Base-by-base conservation (phyloP, 2,888 invertebrate species). In the Zelleria hepariella region DNA sequence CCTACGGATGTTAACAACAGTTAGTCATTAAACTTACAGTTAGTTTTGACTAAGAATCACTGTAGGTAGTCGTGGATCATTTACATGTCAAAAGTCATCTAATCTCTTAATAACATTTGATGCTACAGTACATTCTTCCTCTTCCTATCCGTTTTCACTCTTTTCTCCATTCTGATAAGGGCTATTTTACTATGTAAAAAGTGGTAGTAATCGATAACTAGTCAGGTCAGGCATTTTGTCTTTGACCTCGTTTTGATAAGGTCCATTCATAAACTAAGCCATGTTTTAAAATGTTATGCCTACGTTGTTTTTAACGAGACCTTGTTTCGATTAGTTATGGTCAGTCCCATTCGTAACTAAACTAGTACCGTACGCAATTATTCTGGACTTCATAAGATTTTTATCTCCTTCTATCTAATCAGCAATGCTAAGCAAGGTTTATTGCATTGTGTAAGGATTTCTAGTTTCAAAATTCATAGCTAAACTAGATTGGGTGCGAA, bases 191-290 rank as follows among this genome's bases (percentile, higher is more conserved):
- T 4, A 42, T 15, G 32, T n/a, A n/a, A 42, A 2, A 15, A 15
- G 15, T 10, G 10, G 32, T 42, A 42, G 23, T 54, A 10, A 51
- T 21, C 51, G 25, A 54, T 54, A 54, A 54, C 54, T 54, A 24
- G 54, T 42, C 32, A 15, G 26, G 25, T n/a, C 15, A 49, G 24
- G 23, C 10, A 15, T 54, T 54, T 54, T 25, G 54, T 54, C 15
- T 25, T 54, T 54, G 27, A 54, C 54, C 54, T 26, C 54, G 54
- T 54, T 54, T 26, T 24, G 54, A 54, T 54, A 54, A 54, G n/a
- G 54, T n/a, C 18, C 54, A 54, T 54, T 54, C 54, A 54, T 54
- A 26, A 54, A 54, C 15, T 6, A 51, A 20, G 23, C 5, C 51
- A 21, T 51, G 51, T 23, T 51, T 10, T 20, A 51, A 51, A 51